Evolutionary conservation across 2,888 invertebrate species (phyloP).

Genomic region (Ophioninae sp.): DNA sequence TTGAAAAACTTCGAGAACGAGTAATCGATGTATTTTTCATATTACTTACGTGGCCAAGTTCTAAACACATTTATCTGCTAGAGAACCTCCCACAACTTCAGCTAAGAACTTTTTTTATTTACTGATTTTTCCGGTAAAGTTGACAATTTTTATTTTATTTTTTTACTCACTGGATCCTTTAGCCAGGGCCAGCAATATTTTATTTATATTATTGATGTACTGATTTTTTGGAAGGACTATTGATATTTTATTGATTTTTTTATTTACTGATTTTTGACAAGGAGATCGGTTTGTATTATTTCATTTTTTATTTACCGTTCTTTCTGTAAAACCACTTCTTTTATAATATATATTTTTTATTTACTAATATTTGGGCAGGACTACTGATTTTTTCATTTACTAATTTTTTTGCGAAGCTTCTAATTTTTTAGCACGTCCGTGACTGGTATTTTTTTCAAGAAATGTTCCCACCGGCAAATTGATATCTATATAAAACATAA

Average conservation of each 20-base stretch:
- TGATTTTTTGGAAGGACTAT: not conserved
- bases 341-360: too few species aligned
- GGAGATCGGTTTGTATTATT: too few species aligned
- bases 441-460: not conserved
- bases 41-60: not conserved
- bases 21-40: constrained; percentile 53
- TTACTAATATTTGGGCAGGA: too few species aligned
- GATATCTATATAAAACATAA: not conserved
- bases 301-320: too few species aligned
- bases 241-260: not conserved
- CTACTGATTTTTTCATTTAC: too few species aligned
- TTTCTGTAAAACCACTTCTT: too few species aligned
- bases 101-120: not conserved
- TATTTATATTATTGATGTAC: not conserved
- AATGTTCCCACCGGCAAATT: not conserved
- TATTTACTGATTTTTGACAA: not conserved
- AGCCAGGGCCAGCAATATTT: not conserved
- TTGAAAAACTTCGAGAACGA: constrained; percentile 75
- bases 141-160: not conserved
- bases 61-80: not conserved
- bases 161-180: not conserved
- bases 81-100: not conserved
- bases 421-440: not conserved
- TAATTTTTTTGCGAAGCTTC: not conserved
- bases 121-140: not conserved